phyloP scores from a whole-genome alignment of 2,888 invertebrate species.

The Protonemura montana region DNA sequence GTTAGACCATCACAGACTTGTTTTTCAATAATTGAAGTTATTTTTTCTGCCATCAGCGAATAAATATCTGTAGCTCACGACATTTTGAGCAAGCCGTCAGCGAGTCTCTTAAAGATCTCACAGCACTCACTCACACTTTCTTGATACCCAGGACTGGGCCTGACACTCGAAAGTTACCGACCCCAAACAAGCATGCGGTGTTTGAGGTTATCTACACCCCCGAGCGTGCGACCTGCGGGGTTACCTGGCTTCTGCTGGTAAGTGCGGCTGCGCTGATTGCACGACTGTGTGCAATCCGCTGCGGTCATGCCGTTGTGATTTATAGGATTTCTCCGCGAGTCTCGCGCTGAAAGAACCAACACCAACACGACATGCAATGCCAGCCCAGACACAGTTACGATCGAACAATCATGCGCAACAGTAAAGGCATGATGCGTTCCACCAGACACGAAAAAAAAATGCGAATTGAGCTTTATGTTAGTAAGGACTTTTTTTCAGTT shows the following conservation, averaged over 20 bases:
- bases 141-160: no score
- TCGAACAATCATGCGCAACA: neutral
- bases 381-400: neutral
- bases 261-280: neutral
- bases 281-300: conserved; percentile 22
- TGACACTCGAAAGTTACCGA: neutral
- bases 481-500: no score
- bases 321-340: conserved; percentile 29
- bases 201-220: neutral
- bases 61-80: no score
- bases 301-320: conserved; percentile 36
- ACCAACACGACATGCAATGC: conserved; percentile 35
- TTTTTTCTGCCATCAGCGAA: no score
- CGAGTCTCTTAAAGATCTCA: no score
- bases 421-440: neutral
- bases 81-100: no score
- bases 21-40: no score
- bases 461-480: neutral
- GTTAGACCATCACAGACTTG: no score
- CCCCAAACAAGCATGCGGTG: neutral
- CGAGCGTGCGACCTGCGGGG: neutral
- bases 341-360: conserved; percentile 30
- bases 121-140: no score
- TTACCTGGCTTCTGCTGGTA: conserved; percentile 40
- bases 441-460: neutral